These are phyloP conservation scores for Ammodytes marinus DNA, from an alignment of 2,113 vertebrate genomes.

Conservation along the genomic window DNA sequence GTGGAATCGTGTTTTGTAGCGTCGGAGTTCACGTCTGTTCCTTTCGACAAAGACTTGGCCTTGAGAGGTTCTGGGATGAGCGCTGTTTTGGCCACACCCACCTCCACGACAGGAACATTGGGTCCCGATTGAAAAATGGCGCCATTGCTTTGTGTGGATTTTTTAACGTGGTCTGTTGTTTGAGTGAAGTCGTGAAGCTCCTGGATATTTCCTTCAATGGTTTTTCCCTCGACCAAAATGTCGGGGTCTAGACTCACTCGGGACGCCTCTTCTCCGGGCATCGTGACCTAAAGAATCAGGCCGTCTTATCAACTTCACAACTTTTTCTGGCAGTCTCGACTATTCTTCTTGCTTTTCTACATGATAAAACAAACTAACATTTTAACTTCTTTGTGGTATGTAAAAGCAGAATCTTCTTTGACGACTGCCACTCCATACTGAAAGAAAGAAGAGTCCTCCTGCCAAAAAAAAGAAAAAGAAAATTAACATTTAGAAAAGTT, in stretches of 20 bases:
- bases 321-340: background rate
- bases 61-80: constrained; percentile 42
- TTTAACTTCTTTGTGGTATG: background rate
- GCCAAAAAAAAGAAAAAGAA: constrained; percentile 1
- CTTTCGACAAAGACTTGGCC: constrained; percentile 15
- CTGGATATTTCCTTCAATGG: background rate
- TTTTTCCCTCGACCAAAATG: background rate
- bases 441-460: constrained; percentile 17
- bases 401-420: background rate
- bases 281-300: constrained; percentile 24
- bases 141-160: background rate
- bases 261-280: constrained; percentile 30
- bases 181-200: constrained; percentile 51
- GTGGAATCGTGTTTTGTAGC: background rate
- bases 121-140: constrained; percentile 5
- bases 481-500: background rate
- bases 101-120: constrained; percentile 31
- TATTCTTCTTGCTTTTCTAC: constrained; percentile 1
- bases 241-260: constrained; percentile 35
- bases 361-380: background rate
- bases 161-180: constrained; percentile 2
- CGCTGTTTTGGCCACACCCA: constrained; percentile 58
- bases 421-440: constrained; percentile 2
- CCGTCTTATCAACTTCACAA: constrained; percentile 7
- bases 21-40: background rate